phyloP scores from a whole-genome alignment of 2,888 invertebrate genomes.

The Cabera pusaria region DNA sequence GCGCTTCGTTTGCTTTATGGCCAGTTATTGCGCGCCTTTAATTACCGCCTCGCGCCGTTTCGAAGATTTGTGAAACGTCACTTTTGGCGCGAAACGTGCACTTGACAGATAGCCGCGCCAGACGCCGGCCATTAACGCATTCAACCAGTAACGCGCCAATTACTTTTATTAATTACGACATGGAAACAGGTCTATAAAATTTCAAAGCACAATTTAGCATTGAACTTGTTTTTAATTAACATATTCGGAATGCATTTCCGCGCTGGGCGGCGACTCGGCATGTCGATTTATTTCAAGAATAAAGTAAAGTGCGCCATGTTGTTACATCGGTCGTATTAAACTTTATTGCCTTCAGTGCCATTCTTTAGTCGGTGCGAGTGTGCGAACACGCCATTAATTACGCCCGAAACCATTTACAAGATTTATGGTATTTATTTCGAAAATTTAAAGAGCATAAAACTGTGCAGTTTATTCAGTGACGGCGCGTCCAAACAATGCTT shows the following conservation, averaged over 20 bases:
- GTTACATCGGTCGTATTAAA: slow-evolving; percentile 68
- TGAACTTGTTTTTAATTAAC: slow-evolving; percentile 53
- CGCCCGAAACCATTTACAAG: slow-evolving; percentile 69
- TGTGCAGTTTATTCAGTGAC: slow-evolving; percentile 41
- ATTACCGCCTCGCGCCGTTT: slow-evolving; percentile 69
- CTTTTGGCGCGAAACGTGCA: slow-evolving; percentile 62
- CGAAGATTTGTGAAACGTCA: slow-evolving; percentile 74
- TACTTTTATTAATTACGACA: slow-evolving; percentile 10
- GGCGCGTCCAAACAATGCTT: slow-evolving; percentile 28
- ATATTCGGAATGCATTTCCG: slow-evolving; percentile 51
- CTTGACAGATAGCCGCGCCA: slow-evolving; percentile 58
- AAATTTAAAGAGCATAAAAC: slow-evolving; percentile 53
- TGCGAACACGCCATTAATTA: slow-evolving; percentile 73
- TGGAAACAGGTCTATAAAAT: slow-evolving; percentile 33
- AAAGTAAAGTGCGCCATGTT: slow-evolving; percentile 60
- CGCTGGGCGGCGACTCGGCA: slow-evolving; percentile 45
- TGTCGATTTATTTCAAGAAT: slow-evolving; percentile 48
- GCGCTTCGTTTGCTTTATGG: slow-evolving; percentile 73
- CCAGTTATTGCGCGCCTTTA: slow-evolving; percentile 76
- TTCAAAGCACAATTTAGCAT: slow-evolving; percentile 35
- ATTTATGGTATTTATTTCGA: slow-evolving; percentile 71
- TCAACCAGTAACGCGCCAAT: slow-evolving; percentile 32
- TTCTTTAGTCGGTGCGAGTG: slow-evolving; percentile 66
- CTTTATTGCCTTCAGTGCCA: slow-evolving; percentile 68
- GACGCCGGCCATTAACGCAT: slow-evolving; percentile 35